A percentile compares a stretch with the other conserved stretches of the same genome.
phyloP scores from a whole-genome alignment of 2,113 vertebrate genomes.

The Rhinolophus sinicus region DNA sequence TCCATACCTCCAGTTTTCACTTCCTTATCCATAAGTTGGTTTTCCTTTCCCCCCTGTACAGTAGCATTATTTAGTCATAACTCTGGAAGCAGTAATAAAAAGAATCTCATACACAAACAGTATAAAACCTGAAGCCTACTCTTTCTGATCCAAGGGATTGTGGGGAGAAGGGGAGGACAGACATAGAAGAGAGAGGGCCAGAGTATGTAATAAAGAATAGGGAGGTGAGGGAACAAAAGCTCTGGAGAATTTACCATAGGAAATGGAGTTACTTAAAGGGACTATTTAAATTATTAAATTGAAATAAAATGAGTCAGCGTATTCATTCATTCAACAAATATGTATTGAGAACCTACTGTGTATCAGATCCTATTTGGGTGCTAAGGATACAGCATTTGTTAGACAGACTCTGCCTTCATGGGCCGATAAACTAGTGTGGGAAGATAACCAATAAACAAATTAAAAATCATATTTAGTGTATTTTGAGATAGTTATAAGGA shows the following conservation, averaged over 20 bases:
- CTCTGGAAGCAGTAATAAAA: not conserved
- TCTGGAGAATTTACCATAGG: not conserved
- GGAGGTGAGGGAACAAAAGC: not conserved
- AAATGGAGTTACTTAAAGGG: not conserved
- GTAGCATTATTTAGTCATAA: not conserved
- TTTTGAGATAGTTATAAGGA: not conserved
- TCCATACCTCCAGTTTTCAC: not conserved
- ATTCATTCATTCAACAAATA: not conserved
- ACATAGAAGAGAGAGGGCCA: not conserved
- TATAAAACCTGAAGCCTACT: not conserved
- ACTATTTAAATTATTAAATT: not conserved
- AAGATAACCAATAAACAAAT: not conserved
- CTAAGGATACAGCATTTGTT: not conserved
- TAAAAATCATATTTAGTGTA: not conserved
- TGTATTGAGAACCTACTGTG: not conserved
- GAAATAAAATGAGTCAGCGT: not conserved
- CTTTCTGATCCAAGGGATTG: not conserved
- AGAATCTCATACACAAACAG: not conserved
- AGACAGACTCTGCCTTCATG: not conserved
- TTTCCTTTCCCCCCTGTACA: not conserved
- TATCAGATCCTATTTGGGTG: not conserved
- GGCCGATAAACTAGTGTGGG: not conserved
- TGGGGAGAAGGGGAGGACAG: not conserved
- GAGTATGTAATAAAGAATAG: not conserved
- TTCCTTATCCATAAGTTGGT: not conserved